Evolutionary conservation across 1,140 invertebrate species (phyloP).

Genomic region (Lucilia cuprina): DNA sequence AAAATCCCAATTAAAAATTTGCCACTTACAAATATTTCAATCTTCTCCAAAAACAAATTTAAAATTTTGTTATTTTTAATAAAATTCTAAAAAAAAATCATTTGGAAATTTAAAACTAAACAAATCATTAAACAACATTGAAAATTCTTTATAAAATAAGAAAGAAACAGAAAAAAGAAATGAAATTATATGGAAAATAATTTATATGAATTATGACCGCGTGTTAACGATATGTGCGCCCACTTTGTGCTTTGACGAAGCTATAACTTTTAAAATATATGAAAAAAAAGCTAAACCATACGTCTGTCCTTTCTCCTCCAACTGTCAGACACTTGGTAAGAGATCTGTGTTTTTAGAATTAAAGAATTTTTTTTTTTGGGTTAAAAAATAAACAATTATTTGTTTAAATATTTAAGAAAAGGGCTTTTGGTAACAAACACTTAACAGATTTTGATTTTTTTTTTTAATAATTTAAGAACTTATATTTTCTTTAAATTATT

Average conservation of each 20-base stretch:
- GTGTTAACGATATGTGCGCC: constrained; percentile 32
- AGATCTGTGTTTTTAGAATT: not conserved
- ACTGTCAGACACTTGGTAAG: no score
- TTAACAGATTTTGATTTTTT: not conserved
- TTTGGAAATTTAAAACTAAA: constrained; percentile 24
- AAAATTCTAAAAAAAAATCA: not conserved
- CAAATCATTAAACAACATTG: constrained; percentile 26
- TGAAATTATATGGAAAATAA: not conserved
- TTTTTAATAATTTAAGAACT: not conserved
- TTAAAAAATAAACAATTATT: constrained; percentile 16
- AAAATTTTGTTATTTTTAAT: not conserved
- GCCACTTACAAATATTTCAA: no score
- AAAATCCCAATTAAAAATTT: no score
- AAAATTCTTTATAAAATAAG: not conserved
- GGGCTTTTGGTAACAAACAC: not conserved
- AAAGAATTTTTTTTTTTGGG: not conserved
- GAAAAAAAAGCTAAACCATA: not conserved
- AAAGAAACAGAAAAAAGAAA: not conserved
- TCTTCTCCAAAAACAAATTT: not conserved
- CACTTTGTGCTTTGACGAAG: constrained; percentile 19
- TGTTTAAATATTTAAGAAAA: not conserved
- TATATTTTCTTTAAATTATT: not conserved
- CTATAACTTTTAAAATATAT: not conserved
- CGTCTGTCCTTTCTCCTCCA: not conserved
- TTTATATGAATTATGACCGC: constrained; percentile 23